Base-by-base conservation (phyloP, 2,797 vertebrate species). In the Cetoscarus ocellatus region DNA sequence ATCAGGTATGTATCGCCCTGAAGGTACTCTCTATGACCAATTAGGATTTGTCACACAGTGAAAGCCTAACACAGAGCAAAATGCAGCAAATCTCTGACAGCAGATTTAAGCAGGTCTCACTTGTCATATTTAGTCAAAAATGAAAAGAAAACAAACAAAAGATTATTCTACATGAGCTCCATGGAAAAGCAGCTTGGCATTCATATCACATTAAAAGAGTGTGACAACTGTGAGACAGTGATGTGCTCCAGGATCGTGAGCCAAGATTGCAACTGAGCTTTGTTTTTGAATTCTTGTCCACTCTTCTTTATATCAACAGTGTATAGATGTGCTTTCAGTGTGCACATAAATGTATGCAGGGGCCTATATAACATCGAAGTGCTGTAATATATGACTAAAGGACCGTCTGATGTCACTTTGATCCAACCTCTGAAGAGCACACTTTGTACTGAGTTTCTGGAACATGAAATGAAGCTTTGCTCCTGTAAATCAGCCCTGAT, bases 21-120 rank as follows among this genome's bases (percentile, higher is more conserved):
- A 91, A 93, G 92, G 91, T 87, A 87, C 82, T 85, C 84, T 89
- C 88, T 89, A 89, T 89, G 86, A 90, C 91, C 91, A 94, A 93
- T 94, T 93, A 92, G 87, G 90, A 94, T 94, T 92, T 90, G 92
- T 93, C 91, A 93, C 84, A 88, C 88, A 89, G 86, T 82, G 83
- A 91, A 90, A 90, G 86, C 84, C 66, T 67, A 85, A 83, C 76
- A 65, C 57, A 70, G 81, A 84, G 83, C 45, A 80, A 85, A 92
- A 90, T 72, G 72, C 79, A 76, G 68, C 77, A 79, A 87, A 86
- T 87, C 73, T 90, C 78, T 82, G 78, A 88, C 86, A 83, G 82
- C 83, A 75, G 61, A 87, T 85, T 90, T 86, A 88, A 88, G 88
- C 75, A 70, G 85, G 82, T 82, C 77, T 85, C 79, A 87, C 84